Evolutionary conservation across 2,888 invertebrate genomes (phyloP), one percentile per base, ranked within the genome.

Genomic region (Agonopterix alstromeriana): DNA sequence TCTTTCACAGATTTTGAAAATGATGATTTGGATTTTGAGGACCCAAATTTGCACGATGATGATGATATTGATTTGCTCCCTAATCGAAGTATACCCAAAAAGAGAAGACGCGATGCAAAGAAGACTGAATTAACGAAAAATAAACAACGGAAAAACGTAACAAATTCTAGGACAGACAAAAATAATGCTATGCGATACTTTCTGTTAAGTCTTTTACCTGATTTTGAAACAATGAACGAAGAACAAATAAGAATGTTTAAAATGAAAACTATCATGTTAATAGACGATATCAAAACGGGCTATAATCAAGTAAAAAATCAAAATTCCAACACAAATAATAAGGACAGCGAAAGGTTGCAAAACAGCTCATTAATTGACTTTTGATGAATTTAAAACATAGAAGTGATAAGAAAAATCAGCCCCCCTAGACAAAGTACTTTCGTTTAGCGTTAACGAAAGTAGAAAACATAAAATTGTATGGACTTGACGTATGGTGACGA

Each of bases 241-340:
- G 64, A 67, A 3, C 71, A 71, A 56, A 49, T 57, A 0, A 60
- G 71, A 48, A 3, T 61, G 7, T 71, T 71, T 46, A 71, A 71
- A 52, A 71, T 71, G 4, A 71, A 65, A 48, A 54, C 66, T 0
- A 67, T 71, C 67, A 56, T 63, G 48, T 45, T 68, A 0, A 62
- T 68, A 42, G 60, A 67, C 8, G 65, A 67, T 35, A 60, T 68
- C 5, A 68, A 67, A 55, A 35, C 53, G 0, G 59, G 60, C n/a
- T 51, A 53, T 11, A 5, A 51, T 1, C 36, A 61, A 42, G 48
- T 59, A 1, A 51, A 46, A 27, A 43, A 27, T 10, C 27, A 5
- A 5, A 48, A 47, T 17, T 10, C 48, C 5, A 49, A 47, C 8
- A 10, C 41, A 27, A 8, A 5, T 27, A 27, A 11, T 51, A 42